phyloP scores from a whole-genome alignment of 2,888 invertebrate species.

The Xanthia togata region DNA sequence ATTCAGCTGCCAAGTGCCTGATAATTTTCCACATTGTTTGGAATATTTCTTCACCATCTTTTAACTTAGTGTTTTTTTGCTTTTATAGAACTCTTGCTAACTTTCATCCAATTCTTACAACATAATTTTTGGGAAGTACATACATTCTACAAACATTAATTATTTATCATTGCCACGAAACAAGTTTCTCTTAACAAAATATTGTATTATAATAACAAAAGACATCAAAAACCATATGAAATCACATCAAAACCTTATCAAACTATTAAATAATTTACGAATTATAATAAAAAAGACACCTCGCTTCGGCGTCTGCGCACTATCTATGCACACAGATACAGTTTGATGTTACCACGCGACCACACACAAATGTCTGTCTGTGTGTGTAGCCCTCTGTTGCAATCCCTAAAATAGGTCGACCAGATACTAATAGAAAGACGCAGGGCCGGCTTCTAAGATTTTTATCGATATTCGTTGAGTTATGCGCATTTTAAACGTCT shows the following conservation, averaged over 20 bases:
- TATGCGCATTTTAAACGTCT: conserved; percentile 60
- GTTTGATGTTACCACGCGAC: conserved; percentile 43
- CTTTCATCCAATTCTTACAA: not conserved
- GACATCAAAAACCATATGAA: not conserved
- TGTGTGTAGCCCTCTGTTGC: conserved; percentile 86
- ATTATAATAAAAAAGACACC: conserved; percentile 59
- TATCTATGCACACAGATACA: conserved; percentile 61
- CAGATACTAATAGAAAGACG: conserved; percentile 88
- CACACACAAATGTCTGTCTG: conserved; percentile 60
- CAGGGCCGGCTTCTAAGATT: conserved; percentile 78
- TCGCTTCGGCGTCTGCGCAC: conserved; percentile 65
- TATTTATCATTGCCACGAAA: not conserved
- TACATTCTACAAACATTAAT: not conserved
- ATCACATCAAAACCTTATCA: conserved; percentile 31
- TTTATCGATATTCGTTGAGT: conserved; percentile 61
- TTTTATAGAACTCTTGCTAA: not conserved
- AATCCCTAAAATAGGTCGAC: conserved; percentile 90
- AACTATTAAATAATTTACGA: conserved; percentile 48
- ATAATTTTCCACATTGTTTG: not conserved
- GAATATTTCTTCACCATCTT: not conserved
- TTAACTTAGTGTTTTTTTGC: not conserved
- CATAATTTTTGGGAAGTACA: not conserved
- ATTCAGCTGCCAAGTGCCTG: not conserved
- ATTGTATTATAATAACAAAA: not conserved
- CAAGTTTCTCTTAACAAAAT: not conserved